A percentile compares a stretch with the other conserved stretches of the same genome.
Evolutionary conservation across 2,888 invertebrate species (phyloP).

Genomic region (Sipha maydis): DNA sequence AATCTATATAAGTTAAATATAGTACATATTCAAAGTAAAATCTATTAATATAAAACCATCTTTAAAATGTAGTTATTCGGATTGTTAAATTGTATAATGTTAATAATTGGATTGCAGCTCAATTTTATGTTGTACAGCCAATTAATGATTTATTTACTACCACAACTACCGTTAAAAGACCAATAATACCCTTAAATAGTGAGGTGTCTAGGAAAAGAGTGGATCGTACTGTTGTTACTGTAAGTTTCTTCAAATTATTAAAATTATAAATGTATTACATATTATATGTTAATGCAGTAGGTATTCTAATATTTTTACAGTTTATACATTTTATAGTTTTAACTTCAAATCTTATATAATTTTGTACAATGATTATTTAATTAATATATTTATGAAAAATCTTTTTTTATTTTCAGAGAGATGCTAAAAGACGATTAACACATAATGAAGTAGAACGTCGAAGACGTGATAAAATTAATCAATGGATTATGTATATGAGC

Average conservation of each 20-base stretch:
- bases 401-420: conserved; percentile 72
- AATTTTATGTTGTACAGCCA: conserved; percentile 57
- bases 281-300: background rate
- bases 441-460: conserved; percentile 96
- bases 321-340: too few species aligned
- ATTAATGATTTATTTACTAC: conserved; percentile 59
- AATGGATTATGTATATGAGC: conserved; percentile 93
- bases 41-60: too few species aligned
- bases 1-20: too few species aligned
- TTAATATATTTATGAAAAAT: background rate
- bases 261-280: background rate
- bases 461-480: conserved; percentile 94
- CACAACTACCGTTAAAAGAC: conserved; percentile 45
- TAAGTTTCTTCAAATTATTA: conserved; percentile 51
- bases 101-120: conserved; percentile 30
- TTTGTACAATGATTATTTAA: background rate
- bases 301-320: background rate
- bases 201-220: conserved; percentile 46
- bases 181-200: conserved; percentile 50
- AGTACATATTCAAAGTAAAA: too few species aligned
- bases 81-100: background rate
- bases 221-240: conserved; percentile 47
- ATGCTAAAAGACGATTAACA: conserved; percentile 88
- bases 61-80: background rate
- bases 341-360: too few species aligned